Evolutionary conservation across 2,888 invertebrate species (phyloP).

Genomic region (Galerucella pusilla): DNA sequence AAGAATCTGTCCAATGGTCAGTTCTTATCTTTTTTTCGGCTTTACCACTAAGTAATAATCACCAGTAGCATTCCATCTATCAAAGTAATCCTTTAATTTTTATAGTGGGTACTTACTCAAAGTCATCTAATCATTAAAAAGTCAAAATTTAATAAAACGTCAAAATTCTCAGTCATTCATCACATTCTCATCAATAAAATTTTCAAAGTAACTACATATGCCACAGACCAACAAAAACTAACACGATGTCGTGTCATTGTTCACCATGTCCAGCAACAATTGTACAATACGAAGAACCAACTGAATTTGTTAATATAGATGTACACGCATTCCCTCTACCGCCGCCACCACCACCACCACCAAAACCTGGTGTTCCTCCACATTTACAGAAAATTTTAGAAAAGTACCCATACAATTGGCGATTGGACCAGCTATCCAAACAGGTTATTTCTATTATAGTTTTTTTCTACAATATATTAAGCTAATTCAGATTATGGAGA

Average conservation of each 20-base stretch:
- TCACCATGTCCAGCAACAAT: slow-evolving; percentile 7
- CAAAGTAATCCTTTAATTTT: no score
- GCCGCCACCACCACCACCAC: slow-evolving; percentile 38
- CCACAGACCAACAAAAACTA: neutral
- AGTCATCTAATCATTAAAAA: neutral
- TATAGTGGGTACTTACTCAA: no score
- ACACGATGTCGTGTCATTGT: neutral
- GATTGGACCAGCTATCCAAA: slow-evolving; percentile 45
- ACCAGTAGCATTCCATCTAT: no score
- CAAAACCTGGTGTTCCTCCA: slow-evolving; percentile 38
- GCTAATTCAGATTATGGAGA: neutral
- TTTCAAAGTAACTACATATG: slow-evolving; percentile 9
- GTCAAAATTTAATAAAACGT: slow-evolving; percentile 17
- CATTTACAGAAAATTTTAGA: slow-evolving; percentile 44
- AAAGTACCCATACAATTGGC: slow-evolving; percentile 51
- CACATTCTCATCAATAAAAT: slow-evolving; percentile 14
- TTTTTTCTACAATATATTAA: neutral
- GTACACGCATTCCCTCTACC: slow-evolving; percentile 42
- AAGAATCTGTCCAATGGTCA: no score
- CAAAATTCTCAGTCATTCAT: slow-evolving; percentile 26
- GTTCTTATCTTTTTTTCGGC: no score
- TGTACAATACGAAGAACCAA: slow-evolving; percentile 17
- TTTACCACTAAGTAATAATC: no score
- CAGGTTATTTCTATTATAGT: slow-evolving; percentile 10
- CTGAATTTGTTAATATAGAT: slow-evolving; percentile 43